These are phyloP conservation scores for Acleris laterana DNA, from an alignment of 2,888 invertebrate genomes.

Conservation along the genomic window DNA sequence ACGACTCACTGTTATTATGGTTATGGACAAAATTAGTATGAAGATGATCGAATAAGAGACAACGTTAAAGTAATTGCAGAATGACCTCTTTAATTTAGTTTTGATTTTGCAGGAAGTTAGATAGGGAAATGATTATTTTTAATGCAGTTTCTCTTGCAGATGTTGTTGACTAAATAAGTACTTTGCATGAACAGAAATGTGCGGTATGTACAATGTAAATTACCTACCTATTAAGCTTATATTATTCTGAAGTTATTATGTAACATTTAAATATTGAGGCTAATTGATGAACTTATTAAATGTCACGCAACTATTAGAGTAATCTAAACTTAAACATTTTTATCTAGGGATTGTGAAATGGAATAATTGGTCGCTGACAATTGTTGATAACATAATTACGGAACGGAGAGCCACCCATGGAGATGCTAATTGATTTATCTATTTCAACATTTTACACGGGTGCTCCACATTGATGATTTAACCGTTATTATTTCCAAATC, in stretches of 20 bases:
- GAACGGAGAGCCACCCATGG: conserved; percentile 54
- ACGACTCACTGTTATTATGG: conserved; percentile 13
- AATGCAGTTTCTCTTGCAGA: neutral
- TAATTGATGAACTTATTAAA: conserved; percentile 17
- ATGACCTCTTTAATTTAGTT: too few relatives aligned
- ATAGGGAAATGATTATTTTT: neutral
- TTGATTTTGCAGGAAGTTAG: too few relatives aligned
- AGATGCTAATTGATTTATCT: conserved; percentile 58
- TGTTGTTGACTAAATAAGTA: too few relatives aligned
- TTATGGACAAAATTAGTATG: conserved; percentile 3
- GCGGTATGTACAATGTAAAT: too few relatives aligned
- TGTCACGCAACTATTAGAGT: conserved; percentile 31
- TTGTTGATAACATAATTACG: conserved; percentile 55
- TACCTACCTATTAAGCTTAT: neutral
- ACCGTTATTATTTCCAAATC: neutral
- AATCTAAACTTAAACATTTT: conserved; percentile 26
- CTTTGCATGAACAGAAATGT: too few relatives aligned
- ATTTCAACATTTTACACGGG: conserved; percentile 42
- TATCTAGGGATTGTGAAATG: conserved; percentile 42
- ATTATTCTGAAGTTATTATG: neutral
- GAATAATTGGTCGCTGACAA: conserved; percentile 48
- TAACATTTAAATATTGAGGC: neutral
- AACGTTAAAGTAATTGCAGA: too few relatives aligned
- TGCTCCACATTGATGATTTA: neutral
- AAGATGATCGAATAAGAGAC: neutral